Conservation (phyloP, 2,888 invertebrate genomes). For the Pantelozetes paolii region DNA sequence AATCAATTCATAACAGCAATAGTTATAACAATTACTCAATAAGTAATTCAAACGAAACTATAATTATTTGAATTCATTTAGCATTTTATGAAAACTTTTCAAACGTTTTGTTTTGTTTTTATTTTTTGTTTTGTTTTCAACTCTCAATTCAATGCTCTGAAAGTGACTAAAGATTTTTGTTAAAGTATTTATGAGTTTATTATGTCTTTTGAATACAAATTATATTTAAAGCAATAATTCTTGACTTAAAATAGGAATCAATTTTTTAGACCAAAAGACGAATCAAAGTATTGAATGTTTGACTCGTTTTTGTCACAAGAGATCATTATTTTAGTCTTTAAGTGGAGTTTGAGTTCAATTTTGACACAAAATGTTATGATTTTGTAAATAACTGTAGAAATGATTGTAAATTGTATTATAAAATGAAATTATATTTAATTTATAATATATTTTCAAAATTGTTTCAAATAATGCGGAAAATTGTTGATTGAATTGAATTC, state of each 20-base stretch:
- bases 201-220: background rate
- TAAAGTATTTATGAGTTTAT: background rate
- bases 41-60: conserved; percentile 13
- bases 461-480: too few relatives aligned
- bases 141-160: background rate
- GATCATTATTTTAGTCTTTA: background rate
- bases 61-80: conserved; percentile 22
- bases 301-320: background rate
- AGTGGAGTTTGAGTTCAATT: background rate
- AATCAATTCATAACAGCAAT: conserved; percentile 41
- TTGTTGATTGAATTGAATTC: too few relatives aligned
- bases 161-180: background rate
- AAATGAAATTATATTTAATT: too few relatives aligned
- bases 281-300: background rate
- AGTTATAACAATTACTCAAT: background rate
- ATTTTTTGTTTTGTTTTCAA: background rate
- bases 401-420: too few relatives aligned
- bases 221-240: conserved; percentile 16
- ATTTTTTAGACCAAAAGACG: background rate
- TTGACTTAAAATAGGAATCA: background rate
- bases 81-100: background rate
- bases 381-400: too few relatives aligned
- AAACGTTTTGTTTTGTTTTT: too few relatives aligned
- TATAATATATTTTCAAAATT: too few relatives aligned
- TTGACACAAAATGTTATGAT: background rate